Conservation (phyloP, 2,888 invertebrate species). For the Villa cingulata region DNA sequence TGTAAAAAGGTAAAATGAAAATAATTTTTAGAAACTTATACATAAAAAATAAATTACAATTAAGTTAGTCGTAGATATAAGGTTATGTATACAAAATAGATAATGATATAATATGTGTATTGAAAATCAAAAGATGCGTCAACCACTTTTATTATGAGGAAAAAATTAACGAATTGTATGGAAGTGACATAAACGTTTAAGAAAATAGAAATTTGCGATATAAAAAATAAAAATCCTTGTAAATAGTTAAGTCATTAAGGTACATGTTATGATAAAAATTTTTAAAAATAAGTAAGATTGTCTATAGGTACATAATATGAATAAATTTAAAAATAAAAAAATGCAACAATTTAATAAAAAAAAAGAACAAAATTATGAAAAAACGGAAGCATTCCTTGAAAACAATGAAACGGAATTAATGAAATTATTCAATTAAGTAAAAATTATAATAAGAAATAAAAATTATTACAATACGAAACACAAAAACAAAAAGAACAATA, state of each 20-base stretch:
- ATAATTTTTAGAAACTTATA: neutral
- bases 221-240: slow-evolving; percentile 16
- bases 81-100: neutral
- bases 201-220: slow-evolving; percentile 1
- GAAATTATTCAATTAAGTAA: neutral
- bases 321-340: neutral
- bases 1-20: slow-evolving; percentile 7
- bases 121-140: too few relatives aligned
- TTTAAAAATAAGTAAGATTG: neutral
- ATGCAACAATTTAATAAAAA: too few relatives aligned
- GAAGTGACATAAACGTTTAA: neutral
- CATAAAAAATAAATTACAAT: neutral
- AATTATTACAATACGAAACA: neutral
- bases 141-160: too few relatives aligned
- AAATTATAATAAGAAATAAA: neutral
- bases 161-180: neutral
- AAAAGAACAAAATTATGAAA: too few relatives aligned
- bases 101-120: neutral
- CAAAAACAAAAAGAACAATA: neutral
- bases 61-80: neutral
- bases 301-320: slow-evolving; percentile 2
- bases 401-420: too few relatives aligned
- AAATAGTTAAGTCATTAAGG: slow-evolving; percentile 37
- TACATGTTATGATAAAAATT: neutral
- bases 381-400: too few relatives aligned